These are phyloP conservation scores for Pipa parva DNA, from an alignment of 2,113 vertebrate species.

Conservation along the genomic window DNA sequence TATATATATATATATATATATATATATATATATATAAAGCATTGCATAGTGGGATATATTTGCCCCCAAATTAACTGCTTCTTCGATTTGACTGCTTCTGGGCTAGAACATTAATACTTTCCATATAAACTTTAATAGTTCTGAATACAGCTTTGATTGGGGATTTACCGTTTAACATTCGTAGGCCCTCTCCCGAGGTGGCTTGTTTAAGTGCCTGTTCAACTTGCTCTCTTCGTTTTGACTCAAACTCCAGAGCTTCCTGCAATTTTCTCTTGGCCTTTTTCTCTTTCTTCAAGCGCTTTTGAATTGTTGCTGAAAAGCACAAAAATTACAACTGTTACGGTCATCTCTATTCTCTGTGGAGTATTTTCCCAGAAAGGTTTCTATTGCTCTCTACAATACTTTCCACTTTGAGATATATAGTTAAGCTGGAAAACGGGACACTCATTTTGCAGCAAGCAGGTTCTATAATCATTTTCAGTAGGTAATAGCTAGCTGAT, in stretches of 20 bases:
- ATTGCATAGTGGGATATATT: too few relatives aligned
- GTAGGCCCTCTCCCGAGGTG: slow-evolving; percentile 69
- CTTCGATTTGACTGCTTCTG: too few relatives aligned
- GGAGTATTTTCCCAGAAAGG: slow-evolving; percentile 20
- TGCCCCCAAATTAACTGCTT: too few relatives aligned
- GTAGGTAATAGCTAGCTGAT: slow-evolving; percentile 5
- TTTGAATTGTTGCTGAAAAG: slow-evolving; percentile 79
- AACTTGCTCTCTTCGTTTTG: slow-evolving; percentile 81
- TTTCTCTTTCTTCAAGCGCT: slow-evolving; percentile 87
- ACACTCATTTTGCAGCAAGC: not conserved
- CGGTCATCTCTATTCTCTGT: slow-evolving; percentile 6
- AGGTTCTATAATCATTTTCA: slow-evolving; percentile 16
- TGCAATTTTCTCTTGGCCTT: slow-evolving; percentile 89
- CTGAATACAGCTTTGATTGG: not conserved
- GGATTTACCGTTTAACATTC: slow-evolving; percentile 75
- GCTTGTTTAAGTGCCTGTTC: slow-evolving; percentile 79
- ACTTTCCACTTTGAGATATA: not conserved
- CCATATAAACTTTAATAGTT: not conserved
- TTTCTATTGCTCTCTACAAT: not conserved
- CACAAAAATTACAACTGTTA: slow-evolving; percentile 24
- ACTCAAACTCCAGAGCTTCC: slow-evolving; percentile 84
- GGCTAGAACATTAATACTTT: not conserved
- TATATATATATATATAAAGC: too few relatives aligned
- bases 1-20: too few relatives aligned
- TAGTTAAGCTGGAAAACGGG: not conserved